Conservation (phyloP, 2,888 invertebrate genomes). For the Noctua comes region DNA sequence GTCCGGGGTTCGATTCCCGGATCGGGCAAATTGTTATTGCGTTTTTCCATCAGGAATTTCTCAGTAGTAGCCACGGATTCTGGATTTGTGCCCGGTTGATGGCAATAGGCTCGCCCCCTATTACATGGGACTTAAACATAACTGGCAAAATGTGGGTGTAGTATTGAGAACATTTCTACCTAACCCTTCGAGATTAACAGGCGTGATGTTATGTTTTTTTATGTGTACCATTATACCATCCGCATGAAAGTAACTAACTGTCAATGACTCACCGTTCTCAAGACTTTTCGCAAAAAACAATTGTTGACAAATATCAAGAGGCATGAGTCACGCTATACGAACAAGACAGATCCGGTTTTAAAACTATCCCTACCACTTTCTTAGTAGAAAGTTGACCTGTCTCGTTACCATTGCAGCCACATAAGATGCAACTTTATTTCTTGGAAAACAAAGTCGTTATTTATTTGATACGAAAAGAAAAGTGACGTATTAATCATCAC, state of each 20-base stretch:
- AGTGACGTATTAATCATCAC: slow-evolving; percentile 33
- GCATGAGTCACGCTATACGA: slow-evolving; percentile 61
- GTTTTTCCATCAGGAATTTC: no score
- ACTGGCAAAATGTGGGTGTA: no score
- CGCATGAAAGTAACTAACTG: slow-evolving; percentile 7
- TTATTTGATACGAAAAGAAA: slow-evolving; percentile 3
- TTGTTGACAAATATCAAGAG: slow-evolving; percentile 71
- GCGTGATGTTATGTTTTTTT: no score
- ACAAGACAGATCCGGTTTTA: slow-evolving; percentile 74
- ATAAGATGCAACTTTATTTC: slow-evolving; percentile 45
- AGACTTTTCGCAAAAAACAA: slow-evolving; percentile 39
- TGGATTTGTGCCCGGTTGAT: no score
- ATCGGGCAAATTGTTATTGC: no score
- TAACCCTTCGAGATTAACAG: no score
- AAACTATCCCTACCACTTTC: slow-evolving; percentile 75
- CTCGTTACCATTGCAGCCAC: slow-evolving; percentile 16
- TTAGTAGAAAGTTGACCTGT: slow-evolving; percentile 75
- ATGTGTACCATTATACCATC: neutral
- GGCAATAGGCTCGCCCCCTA: no score
- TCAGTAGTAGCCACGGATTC: no score
- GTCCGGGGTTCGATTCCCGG: no score
- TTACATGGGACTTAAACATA: no score
- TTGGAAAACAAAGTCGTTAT: slow-evolving; percentile 22
- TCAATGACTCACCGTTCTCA: slow-evolving; percentile 12
- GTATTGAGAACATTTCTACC: no score